These are phyloP conservation scores for Spodoptera littoralis DNA, from an alignment of 2,888 invertebrate genomes.

Conservation along the genomic window DNA sequence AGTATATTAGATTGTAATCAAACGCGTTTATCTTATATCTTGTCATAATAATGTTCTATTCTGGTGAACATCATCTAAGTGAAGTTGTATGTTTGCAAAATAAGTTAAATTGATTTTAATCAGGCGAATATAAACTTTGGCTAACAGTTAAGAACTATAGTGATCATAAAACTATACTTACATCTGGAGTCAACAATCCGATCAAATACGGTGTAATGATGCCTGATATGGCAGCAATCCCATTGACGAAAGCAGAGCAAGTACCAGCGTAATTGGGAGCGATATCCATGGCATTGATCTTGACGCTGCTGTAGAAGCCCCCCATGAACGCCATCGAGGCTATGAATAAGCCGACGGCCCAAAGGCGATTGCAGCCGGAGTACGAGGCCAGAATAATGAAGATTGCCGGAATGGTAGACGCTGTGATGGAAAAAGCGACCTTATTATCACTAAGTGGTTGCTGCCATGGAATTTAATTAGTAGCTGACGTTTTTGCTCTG, in stretches of 20 bases:
- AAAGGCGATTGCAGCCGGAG: constrained; percentile 87
- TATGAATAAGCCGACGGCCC: constrained; percentile 88
- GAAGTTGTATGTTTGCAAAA: too few species aligned
- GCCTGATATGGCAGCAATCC: constrained; percentile 89
- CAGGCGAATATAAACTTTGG: too few species aligned
- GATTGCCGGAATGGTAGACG: constrained; percentile 90
- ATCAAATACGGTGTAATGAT: constrained; percentile 90
- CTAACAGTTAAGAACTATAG: too few species aligned
- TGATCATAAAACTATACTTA: constrained; percentile 70
- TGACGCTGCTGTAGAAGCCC: constrained; percentile 91
- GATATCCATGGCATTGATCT: constrained; percentile 91
- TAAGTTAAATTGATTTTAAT: too few species aligned
- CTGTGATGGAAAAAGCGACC: constrained; percentile 74
- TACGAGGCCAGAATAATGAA: constrained; percentile 90
- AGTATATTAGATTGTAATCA: too few species aligned
- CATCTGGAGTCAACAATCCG: constrained; percentile 89
- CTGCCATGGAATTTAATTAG: neutral
- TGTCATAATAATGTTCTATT: too few species aligned
- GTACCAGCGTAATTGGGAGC: constrained; percentile 91
- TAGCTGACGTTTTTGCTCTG: neutral
- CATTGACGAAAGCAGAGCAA: constrained; percentile 90
- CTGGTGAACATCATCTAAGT: too few species aligned
- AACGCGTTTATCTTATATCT: too few species aligned
- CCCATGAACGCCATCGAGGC: constrained; percentile 91
- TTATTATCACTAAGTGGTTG: constrained; percentile 7